Evolutionary conservation across 1,140 invertebrate genomes (phyloP), one percentile per base, ranked within the genome.

Genomic region (Hestina assimilis): DNA sequence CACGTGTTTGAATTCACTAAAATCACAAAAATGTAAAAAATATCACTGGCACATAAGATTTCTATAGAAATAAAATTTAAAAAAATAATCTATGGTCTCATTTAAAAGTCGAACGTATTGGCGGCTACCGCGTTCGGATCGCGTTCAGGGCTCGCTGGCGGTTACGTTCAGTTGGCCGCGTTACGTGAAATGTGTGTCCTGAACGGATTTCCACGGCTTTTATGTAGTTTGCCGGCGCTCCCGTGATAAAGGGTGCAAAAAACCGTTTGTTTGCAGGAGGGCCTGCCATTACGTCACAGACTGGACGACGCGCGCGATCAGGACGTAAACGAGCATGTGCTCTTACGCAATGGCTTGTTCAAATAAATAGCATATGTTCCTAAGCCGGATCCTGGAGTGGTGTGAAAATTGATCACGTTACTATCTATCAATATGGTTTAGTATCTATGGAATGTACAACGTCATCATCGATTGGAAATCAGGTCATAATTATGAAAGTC

Each of bases 231-330:
- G 69, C 66, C 65, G 71, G 74, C 76, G 74, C 75, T 79, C 79
- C 83, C 55, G 76, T 79, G 76, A 81, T 83, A 85, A 76, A 83
- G 83, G 82, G 82, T 85, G 83, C 77, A 85, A 87, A 87, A 85
- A 85, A 83, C 75, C 48, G 73, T 78, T 77, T 85, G 79, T 85
- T 85, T 81, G 76, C 68, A 71, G 66, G 70, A 78, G 77, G 79
- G 77, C 69, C 78, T 70, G 79, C 50, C 63, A 72, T 75, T 60
- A 83, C 83, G 83, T 85, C 79, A 85, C 75, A 54, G 69, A 72
- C 74, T 67, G 61, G 72, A 79, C 74, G 75, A 75, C 73, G 75
- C 66, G 68, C 68, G 72, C 71, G 67, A 40, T 66, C 65, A 66
- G 63, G 50, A 79, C 84, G 83, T 78, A 83, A 82, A 63, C 67